Conservation (phyloP, 2,888 invertebrate genomes). For the Apamea sordens region DNA sequence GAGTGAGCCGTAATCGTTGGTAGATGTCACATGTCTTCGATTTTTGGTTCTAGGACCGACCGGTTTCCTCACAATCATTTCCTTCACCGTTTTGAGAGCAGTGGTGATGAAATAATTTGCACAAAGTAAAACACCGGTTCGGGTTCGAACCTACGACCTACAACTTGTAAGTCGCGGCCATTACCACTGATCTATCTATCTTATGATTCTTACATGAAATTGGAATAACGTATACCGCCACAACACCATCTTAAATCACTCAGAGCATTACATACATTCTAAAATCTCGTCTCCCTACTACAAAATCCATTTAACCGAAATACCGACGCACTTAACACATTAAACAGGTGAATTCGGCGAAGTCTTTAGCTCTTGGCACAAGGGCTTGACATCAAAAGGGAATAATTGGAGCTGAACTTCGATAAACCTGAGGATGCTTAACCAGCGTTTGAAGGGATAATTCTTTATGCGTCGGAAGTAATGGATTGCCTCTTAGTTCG, state of each 20-base stretch:
- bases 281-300: constrained; percentile 38
- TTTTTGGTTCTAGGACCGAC: too few species aligned
- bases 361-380: constrained; percentile 54
- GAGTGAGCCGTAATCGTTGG: too few species aligned
- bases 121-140: too few species aligned
- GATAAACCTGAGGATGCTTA: constrained; percentile 62
- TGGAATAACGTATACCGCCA: constrained; percentile 2
- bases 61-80: too few species aligned
- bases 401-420: constrained; percentile 67
- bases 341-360: constrained; percentile 57
- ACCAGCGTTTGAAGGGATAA: constrained; percentile 55
- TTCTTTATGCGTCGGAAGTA: constrained; percentile 49
- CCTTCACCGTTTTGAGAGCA: too few species aligned
- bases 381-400: constrained; percentile 63
- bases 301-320: constrained; percentile 60
- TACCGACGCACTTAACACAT: constrained; percentile 63
- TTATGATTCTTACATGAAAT: constrained; percentile 13
- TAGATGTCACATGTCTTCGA: too few species aligned
- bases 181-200: background rate
- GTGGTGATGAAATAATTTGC: too few species aligned
- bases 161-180: background rate
- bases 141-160: too few species aligned
- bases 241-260: constrained; percentile 28
- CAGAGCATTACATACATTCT: constrained; percentile 43
- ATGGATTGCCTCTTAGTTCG: constrained; percentile 43